Base-by-base conservation (phyloP, 2,888 invertebrate genomes). In the Abscondita cerata region DNA sequence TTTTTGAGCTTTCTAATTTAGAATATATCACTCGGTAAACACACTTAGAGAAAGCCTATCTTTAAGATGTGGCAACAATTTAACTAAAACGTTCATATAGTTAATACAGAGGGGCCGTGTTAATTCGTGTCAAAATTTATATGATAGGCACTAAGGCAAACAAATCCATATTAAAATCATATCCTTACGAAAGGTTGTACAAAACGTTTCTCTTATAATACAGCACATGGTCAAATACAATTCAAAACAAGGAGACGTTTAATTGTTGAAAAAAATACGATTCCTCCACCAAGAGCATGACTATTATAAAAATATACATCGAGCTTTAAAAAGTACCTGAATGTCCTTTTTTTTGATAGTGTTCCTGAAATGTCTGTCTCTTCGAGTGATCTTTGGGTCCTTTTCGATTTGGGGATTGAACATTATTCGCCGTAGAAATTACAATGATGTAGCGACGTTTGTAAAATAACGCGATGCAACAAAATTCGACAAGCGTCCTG, bases 211-310 rank as follows among this genome's bases (percentile, higher is more conserved):
- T 31, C 13, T 25, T 31, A 25, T 25, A n/a, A 25, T 48, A 31
- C 15, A 48, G 12, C 44, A 46, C 51, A 59, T 62, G 70, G 67
- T 67, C 67, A 67, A 69, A 68, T 69, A 67, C 65, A 63, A 54
- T 44, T 44, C 44, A 18, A 44, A 44, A 44, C 18, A 44, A 44
- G 44, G 44, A 44, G 44, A 44, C 44, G 44, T 44, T 44, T 15
- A 44, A 44, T 44, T 19, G 18, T 44, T 44, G 44, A 44, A 44
- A 44, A 25, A 44, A 44, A 44, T 44, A 44, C 18, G 44, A 44
- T 18, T 44, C 18, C 18, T 16, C 44, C 44, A 44, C 18, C 44
- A 44, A 18, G 44, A 44, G 44, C 44, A 44, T 44, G 44, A 44
- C 18, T 44, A 18, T 44, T 18, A 11, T 16, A 19, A 44, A 44